Evolutionary conservation across 2,113 vertebrate genomes (phyloP).

Genomic region (Passer montanus): DNA sequence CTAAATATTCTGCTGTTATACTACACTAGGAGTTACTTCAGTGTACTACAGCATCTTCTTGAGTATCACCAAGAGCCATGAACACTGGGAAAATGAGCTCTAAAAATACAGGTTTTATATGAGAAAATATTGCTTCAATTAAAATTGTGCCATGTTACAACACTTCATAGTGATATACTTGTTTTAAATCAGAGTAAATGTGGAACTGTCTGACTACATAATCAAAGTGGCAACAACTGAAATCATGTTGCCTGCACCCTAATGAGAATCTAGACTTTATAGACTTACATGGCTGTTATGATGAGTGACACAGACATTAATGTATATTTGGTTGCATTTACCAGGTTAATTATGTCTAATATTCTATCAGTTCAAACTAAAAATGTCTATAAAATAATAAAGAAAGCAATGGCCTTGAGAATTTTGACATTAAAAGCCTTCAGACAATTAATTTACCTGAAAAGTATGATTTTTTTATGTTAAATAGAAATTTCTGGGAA

Average conservation of each 20-base stretch:
- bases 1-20: not conserved
- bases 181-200: not conserved
- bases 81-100: not conserved
- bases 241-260: not conserved
- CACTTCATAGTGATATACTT: not conserved
- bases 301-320: not conserved
- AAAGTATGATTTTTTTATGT: not conserved
- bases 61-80: not conserved
- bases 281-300: not conserved
- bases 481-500: too few relatives aligned
- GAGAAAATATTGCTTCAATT: not conserved
- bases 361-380: not conserved
- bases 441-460: not conserved
- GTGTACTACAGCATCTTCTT: not conserved
- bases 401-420: not conserved
- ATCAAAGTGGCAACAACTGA: not conserved
- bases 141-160: not conserved
- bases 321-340: not conserved
- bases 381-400: not conserved
- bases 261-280: not conserved
- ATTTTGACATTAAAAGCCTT: not conserved
- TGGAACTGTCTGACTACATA: not conserved
- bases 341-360: not conserved
- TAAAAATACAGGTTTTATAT: not conserved
- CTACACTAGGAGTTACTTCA: not conserved